Evolutionary conservation across 2,113 vertebrate genomes (phyloP).

Genomic region (Taurulus bubalis): DNA sequence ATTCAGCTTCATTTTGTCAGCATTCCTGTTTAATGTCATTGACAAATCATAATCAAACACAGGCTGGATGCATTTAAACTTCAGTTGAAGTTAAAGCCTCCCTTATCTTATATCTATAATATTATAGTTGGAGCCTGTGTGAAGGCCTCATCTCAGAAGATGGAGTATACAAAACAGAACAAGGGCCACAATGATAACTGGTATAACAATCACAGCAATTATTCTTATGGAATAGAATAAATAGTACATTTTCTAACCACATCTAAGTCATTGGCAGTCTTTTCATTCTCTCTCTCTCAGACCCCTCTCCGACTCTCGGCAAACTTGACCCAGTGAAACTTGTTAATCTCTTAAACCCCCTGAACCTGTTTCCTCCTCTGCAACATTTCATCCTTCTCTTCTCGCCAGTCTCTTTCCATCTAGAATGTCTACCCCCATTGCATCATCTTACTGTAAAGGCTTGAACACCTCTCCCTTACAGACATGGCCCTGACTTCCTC

Average conservation of each 20-base stretch:
- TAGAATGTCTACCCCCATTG: constrained; percentile 26
- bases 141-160: constrained; percentile 15
- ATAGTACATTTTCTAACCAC: not conserved
- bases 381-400: constrained; percentile 54
- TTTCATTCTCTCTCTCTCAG: constrained; percentile 29
- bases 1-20: not conserved
- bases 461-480: constrained; percentile 30
- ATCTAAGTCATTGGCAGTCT: constrained; percentile 10
- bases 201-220: not conserved
- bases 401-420: constrained; percentile 17
- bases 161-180: not conserved
- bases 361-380: constrained; percentile 45
- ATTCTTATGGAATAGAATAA: not conserved
- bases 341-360: constrained; percentile 60
- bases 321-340: constrained; percentile 54
- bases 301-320: constrained; percentile 22
- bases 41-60: not conserved
- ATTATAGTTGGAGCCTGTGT: not conserved
- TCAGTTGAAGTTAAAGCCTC: not conserved
- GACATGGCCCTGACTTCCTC: not conserved
- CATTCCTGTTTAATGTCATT: not conserved
- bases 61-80: not conserved
- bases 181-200: not conserved
- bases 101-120: not conserved
- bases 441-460: constrained; percentile 41